phyloP scores from a whole-genome alignment of 1,140 invertebrate genomes.

The Zeugodacus cucurbitae region DNA sequence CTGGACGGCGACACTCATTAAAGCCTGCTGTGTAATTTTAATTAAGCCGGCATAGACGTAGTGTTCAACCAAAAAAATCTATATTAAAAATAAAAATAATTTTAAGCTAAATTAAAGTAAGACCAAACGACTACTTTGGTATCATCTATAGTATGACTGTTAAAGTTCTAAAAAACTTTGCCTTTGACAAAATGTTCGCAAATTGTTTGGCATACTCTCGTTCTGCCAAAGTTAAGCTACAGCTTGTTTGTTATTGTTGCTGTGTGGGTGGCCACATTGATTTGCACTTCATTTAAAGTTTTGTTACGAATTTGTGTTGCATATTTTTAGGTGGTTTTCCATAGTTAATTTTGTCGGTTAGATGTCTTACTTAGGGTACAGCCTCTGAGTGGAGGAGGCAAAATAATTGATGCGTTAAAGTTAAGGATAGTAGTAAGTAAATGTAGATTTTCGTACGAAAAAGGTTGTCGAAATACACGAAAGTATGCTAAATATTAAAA shows the following conservation, averaged over 20 bases:
- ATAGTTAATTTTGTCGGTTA: background rate
- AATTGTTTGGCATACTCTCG: background rate
- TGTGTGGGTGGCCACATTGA: background rate
- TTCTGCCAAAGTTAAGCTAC: background rate
- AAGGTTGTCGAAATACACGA: background rate
- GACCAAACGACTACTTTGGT: too few relatives aligned
- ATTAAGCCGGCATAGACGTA: background rate
- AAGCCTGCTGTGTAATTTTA: constrained; percentile 1
- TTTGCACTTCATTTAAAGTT: constrained; percentile 37
- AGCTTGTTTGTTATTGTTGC: too few relatives aligned
- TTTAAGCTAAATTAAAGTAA: constrained; percentile 19
- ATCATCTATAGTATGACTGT: too few relatives aligned
- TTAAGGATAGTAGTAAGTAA: background rate
- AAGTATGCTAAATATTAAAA: too few relatives aligned
- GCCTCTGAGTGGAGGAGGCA: background rate
- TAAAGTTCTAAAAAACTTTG: constrained; percentile 9
- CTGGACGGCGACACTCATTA: constrained; percentile 21
- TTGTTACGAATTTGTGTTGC: constrained; percentile 21
- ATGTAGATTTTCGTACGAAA: background rate
- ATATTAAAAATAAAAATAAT: too few relatives aligned
- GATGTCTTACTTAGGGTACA: background rate
- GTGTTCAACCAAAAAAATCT: too few relatives aligned
- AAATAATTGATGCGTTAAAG: background rate
- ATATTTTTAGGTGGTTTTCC: constrained; percentile 20
- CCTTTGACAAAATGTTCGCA: background rate